These are phyloP conservation scores for Brachynemurus nebulosus DNA, from an alignment of 2,888 invertebrate species.

Conservation along the genomic window DNA sequence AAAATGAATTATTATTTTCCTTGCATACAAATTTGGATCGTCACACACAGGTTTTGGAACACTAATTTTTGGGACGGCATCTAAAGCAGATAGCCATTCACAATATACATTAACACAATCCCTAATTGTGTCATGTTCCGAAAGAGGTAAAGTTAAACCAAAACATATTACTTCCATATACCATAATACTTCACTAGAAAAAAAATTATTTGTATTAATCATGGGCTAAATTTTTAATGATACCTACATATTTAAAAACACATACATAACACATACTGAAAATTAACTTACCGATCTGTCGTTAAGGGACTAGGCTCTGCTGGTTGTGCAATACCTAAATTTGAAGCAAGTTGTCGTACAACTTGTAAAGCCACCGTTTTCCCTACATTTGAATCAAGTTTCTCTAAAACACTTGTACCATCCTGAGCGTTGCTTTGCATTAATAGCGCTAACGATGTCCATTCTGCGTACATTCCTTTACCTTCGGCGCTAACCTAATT, in stretches of 20 bases:
- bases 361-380: constrained; percentile 70
- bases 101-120: constrained; percentile 95
- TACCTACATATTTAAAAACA: background rate
- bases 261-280: background rate
- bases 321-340: constrained; percentile 59
- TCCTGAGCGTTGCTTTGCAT: constrained; percentile 50
- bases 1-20: constrained; percentile 82
- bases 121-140: constrained; percentile 86
- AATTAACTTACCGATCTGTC: constrained; percentile 43
- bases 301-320: constrained; percentile 72
- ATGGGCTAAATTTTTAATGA: background rate
- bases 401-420: constrained; percentile 62
- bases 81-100: constrained; percentile 86
- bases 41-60: constrained; percentile 81
- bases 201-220: background rate
- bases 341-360: constrained; percentile 60
- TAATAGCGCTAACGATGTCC: constrained; percentile 55
- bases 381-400: constrained; percentile 57
- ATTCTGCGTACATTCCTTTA: constrained; percentile 71
- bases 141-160: constrained; percentile 77
- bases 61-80: constrained; percentile 69
- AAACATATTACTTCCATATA: constrained; percentile 80
- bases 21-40: constrained; percentile 79
- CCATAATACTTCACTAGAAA: constrained; percentile 58
- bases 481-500: constrained; percentile 43